Evolutionary conservation across 2,113 vertebrate genomes (phyloP).

Genomic region (Brachyhypopomus gauderio): DNA sequence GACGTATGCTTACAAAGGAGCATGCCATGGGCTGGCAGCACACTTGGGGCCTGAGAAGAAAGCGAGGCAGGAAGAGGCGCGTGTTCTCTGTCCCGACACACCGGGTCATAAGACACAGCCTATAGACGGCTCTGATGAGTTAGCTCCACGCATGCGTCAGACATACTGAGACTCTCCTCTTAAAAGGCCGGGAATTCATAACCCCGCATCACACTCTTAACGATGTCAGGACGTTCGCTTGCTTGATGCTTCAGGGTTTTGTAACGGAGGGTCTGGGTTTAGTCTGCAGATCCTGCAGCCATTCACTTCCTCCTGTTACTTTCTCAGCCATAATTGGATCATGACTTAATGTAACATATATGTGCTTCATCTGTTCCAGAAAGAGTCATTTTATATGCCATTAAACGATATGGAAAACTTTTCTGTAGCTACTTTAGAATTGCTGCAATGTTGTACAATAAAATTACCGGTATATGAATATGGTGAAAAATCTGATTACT

Average conservation of each 20-base stretch:
- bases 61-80: constrained; percentile 24
- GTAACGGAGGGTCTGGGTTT: constrained; percentile 76
- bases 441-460: neutral
- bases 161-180: constrained; percentile 63
- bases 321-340: constrained; percentile 68
- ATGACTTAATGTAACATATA: constrained; percentile 61
- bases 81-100: constrained; percentile 31
- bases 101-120: constrained; percentile 31
- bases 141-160: constrained; percentile 60
- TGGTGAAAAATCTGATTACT: constrained; percentile 12
- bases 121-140: constrained; percentile 39
- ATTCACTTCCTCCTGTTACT: constrained; percentile 53
- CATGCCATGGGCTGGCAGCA: no score
- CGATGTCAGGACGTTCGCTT: constrained; percentile 63
- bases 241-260: constrained; percentile 65
- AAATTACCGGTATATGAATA: constrained; percentile 3
- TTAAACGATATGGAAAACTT: constrained; percentile 19
- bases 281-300: constrained; percentile 81
- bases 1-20: no score
- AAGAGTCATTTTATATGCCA: neutral
- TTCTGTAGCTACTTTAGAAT: neutral
- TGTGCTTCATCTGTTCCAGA: constrained; percentile 14
- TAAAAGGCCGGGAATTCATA: constrained; percentile 72
- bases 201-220: constrained; percentile 73
- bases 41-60: constrained; percentile 31